Conservation (phyloP, 2,113 vertebrate genomes). For the Cebus imitator region DNA sequence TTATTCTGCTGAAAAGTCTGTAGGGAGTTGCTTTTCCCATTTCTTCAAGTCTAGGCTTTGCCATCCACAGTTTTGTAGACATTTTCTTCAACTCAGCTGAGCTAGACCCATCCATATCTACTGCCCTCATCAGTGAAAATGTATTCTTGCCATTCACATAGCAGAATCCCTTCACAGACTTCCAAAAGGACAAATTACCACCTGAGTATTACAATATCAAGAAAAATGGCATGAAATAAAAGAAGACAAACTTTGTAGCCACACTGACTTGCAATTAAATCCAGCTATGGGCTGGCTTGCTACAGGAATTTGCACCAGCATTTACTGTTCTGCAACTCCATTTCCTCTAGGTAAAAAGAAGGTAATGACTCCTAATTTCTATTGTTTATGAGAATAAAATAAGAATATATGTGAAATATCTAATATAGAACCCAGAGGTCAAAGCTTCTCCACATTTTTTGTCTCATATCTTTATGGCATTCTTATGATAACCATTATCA, state of each 20-base stretch:
- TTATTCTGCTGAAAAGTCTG: not conserved
- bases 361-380: not conserved
- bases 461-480: not conserved
- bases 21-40: not conserved
- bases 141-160: too few relatives aligned
- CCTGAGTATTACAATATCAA: not conserved
- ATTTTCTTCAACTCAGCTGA: not conserved
- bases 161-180: not conserved
- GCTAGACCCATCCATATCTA: not conserved
- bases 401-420: not conserved
- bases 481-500: not conserved
- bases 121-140: not conserved
- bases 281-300: rapidly evolving
- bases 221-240: not conserved
- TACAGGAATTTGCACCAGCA: not conserved
- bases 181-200: not conserved
- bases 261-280: not conserved
- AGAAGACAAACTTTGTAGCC: not conserved
- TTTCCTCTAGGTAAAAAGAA: not conserved
- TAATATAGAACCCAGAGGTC: not conserved
- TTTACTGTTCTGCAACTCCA: not conserved
- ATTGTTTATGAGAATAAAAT: not conserved
- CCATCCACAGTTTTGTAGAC: not conserved
- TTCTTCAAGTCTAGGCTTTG: not conserved
- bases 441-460: not conserved